phyloP scores from a whole-genome alignment of 2,113 vertebrate species.

The Probosciger aterrimus region DNA sequence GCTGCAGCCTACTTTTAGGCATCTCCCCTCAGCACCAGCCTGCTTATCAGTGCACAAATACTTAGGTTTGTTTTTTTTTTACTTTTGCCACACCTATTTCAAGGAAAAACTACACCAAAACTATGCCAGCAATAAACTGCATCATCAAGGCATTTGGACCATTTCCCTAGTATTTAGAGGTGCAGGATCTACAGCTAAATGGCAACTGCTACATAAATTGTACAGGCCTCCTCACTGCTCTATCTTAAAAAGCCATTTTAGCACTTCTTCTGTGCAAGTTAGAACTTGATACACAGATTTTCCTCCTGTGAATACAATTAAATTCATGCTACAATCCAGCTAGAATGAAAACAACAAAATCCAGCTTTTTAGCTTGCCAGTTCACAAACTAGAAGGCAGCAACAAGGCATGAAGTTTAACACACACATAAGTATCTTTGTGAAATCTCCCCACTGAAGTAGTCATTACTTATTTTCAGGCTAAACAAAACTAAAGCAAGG shows the following conservation, averaged over 20 bases:
- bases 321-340: background rate
- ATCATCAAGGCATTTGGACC: background rate
- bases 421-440: background rate
- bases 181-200: background rate
- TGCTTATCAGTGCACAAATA: conserved; percentile 44
- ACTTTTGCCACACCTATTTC: conserved; percentile 46
- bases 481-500: background rate
- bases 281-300: background rate
- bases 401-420: background rate
- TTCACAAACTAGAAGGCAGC: background rate
- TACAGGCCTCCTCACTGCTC: background rate
- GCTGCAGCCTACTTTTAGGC: background rate
- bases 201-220: background rate
- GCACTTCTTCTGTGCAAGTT: background rate
- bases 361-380: background rate
- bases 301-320: background rate
- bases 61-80: background rate
- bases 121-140: background rate
- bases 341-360: background rate
- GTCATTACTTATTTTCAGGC: background rate
- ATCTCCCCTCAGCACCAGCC: conserved; percentile 13
- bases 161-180: background rate
- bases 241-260: background rate
- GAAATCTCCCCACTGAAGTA: background rate
- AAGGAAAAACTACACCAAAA: background rate